Evolutionary conservation across 2,797 vertebrate species (phyloP).

Genomic region (Eulemur rubriventer): DNA sequence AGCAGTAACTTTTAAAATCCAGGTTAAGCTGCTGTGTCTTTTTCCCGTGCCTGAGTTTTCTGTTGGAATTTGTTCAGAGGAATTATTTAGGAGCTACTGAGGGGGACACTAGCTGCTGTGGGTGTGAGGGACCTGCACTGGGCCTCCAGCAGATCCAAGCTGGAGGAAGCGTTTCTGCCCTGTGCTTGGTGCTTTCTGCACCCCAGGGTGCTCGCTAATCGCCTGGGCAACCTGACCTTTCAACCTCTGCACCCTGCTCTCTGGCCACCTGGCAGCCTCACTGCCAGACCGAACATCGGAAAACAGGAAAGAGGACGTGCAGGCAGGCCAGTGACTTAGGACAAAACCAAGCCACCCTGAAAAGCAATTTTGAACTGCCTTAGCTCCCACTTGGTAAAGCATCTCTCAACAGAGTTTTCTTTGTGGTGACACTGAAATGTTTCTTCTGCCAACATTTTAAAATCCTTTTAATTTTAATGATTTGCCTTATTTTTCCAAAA

Average conservation of each 20-base stretch:
- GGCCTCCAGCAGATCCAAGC: background rate
- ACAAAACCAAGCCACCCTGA: conserved; percentile 27
- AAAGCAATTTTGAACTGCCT: conserved; percentile 62
- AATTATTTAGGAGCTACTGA: background rate
- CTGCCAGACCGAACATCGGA: background rate
- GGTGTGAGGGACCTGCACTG: background rate
- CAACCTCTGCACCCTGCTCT: accelerated
- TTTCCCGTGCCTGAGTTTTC: background rate
- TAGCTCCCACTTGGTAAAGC: conserved; percentile 48
- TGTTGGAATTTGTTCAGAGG: background rate
- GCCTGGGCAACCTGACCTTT: background rate
- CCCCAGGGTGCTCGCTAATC: background rate
- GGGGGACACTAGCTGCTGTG: background rate
- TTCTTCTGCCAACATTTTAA: conserved; percentile 59
- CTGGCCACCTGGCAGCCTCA: background rate
- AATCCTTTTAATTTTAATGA: conserved; percentile 65
- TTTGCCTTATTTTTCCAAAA: conserved; percentile 72
- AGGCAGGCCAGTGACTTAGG: conserved; percentile 40
- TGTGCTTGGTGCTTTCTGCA: background rate
- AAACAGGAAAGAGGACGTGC: background rate
- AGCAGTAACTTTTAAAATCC: conserved; percentile 2
- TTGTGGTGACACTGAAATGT: conserved; percentile 63
- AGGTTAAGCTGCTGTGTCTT: background rate
- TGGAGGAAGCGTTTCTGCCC: background rate
- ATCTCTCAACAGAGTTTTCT: conserved; percentile 65